phyloP scores from a whole-genome alignment of 2,888 invertebrate genomes.

The Heteromyza rotundicornis region DNA sequence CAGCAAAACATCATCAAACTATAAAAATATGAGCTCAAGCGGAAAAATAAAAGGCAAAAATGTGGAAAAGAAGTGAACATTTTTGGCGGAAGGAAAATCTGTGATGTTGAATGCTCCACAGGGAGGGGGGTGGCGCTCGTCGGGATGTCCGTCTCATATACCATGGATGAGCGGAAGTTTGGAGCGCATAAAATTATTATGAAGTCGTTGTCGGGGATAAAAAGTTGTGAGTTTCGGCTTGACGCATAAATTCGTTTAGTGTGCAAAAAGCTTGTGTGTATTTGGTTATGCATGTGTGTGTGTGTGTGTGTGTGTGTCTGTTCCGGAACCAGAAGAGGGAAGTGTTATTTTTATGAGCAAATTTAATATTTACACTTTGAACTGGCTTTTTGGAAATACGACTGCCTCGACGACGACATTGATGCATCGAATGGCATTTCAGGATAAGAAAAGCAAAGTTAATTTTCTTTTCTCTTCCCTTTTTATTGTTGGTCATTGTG shows the following conservation, averaged over 20 bases:
- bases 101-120: neutral
- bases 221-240: neutral
- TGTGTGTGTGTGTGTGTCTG: slow-evolving; percentile 4
- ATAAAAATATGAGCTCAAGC: slow-evolving; percentile 23
- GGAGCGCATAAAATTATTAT: slow-evolving; percentile 50
- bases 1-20: slow-evolving; percentile 18
- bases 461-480: too few relatives aligned
- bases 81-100: neutral
- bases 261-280: too few relatives aligned
- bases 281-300: neutral
- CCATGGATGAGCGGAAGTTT: slow-evolving; percentile 38
- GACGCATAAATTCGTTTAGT: slow-evolving; percentile 4
- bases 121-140: neutral
- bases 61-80: too few relatives aligned
- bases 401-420: too few relatives aligned
- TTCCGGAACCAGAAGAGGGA: neutral
- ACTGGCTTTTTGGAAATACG: neutral
- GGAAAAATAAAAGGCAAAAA: neutral
- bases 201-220: slow-evolving; percentile 38
- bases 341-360: slow-evolving; percentile 15
- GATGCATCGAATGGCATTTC: too few relatives aligned
- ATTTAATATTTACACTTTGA: neutral
- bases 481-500: too few relatives aligned
- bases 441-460: too few relatives aligned
- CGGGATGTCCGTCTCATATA: neutral